phyloP scores from a whole-genome alignment of 2,113 vertebrate genomes.

The Paraplagusia blochii region DNA sequence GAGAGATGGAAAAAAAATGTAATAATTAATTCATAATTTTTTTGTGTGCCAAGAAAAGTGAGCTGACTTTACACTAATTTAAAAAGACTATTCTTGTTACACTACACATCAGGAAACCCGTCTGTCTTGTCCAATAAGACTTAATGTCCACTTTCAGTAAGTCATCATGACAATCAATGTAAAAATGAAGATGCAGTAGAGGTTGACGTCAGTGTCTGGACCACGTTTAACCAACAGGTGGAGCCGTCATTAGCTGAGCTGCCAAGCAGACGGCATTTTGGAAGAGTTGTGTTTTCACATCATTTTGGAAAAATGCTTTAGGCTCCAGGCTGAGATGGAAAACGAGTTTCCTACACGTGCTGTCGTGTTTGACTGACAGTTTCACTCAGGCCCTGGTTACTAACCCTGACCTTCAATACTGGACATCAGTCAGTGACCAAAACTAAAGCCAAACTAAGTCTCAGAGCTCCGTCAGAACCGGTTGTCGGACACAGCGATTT shows the following conservation, averaged over 20 bases:
- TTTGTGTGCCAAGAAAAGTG: constrained; percentile 5
- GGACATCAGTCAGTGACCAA: too few species aligned
- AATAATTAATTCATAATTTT: neutral
- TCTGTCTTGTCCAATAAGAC: neutral
- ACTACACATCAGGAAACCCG: constrained; percentile 18
- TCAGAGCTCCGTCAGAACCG: too few species aligned
- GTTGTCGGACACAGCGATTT: too few species aligned
- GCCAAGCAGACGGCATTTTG: too few species aligned
- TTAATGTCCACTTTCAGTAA: too few species aligned
- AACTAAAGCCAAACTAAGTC: too few species aligned
- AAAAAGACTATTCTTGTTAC: neutral
- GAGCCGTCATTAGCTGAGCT: neutral
- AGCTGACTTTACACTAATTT: constrained; percentile 7
- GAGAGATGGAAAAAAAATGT: constrained; percentile 5
- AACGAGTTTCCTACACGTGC: neutral
- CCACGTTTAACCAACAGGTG: neutral
- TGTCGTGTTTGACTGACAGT: too few species aligned
- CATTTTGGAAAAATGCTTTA: too few species aligned
- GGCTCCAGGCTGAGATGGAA: constrained; percentile 5
- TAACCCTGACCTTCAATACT: too few species aligned
- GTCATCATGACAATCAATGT: too few species aligned
- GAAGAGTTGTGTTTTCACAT: too few species aligned
- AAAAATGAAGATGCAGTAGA: neutral
- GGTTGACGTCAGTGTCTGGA: neutral
- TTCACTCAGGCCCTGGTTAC: too few species aligned